Evolutionary conservation across 2,888 invertebrate species (phyloP).

Genomic region (Pseudococcus viburni): DNA sequence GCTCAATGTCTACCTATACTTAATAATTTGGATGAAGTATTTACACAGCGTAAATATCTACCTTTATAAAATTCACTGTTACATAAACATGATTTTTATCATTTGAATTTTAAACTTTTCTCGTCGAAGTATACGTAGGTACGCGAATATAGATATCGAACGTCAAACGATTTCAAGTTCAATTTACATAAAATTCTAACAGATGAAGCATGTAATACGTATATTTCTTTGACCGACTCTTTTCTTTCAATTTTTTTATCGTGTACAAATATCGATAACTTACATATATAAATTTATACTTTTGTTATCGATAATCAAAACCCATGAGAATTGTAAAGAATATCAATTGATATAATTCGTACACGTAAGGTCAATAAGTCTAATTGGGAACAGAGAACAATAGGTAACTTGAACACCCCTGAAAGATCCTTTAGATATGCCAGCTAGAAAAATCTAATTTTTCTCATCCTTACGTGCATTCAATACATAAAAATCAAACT

Average conservation of each 20-base stretch:
- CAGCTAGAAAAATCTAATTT: too few species aligned
- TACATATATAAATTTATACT: neutral
- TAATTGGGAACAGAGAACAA: too few species aligned
- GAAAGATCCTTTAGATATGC: too few species aligned
- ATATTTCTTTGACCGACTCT: neutral
- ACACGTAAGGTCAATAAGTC: neutral
- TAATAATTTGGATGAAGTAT: neutral
- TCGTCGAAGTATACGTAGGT: neutral
- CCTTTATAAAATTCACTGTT: neutral
- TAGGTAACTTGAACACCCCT: too few species aligned
- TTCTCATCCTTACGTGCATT: too few species aligned
- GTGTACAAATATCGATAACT: neutral
- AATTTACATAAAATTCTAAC: neutral
- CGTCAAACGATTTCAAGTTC: neutral
- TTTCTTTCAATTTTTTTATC: constrained; percentile 1
- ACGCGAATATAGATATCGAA: neutral
- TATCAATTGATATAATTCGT: constrained; percentile 26
- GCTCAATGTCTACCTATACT: too few species aligned
- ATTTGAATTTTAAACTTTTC: neutral
- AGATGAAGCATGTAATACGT: neutral
- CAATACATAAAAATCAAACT: too few species aligned
- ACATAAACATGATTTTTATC: neutral
- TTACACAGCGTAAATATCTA: neutral
- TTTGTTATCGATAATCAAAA: neutral
- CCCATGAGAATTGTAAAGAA: neutral